Base-by-base conservation (phyloP, 2,797 vertebrate genomes). In the Discoglossus pictus region DNA sequence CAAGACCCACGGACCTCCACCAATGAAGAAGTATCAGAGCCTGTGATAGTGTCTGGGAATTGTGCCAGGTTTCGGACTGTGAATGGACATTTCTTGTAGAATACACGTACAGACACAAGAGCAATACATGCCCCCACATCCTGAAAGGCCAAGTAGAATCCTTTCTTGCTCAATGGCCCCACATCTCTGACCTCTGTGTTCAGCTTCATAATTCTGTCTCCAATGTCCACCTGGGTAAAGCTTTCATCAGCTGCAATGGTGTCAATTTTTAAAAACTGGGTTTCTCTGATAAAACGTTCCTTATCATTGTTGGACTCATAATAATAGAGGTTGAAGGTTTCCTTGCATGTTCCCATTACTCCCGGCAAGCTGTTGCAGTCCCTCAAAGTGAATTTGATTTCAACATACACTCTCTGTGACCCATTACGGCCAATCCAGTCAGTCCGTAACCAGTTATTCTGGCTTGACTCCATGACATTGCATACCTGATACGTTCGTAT, bases 401-500 rank as follows among this genome's bases (percentile, higher is more conserved):
- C 97, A 4, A 99, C 93, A 76, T 98, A 98, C 58, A 98, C 89
- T 24, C 95, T 92, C 75, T 97, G 97, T 56, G 95, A 95, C 36
- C 93, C 92, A 53, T 93, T 93, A 0, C 94, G 90, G 21, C 90
- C 90, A 84, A 98, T 96, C 96, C 95, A 98, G 79, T 98, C 94
- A 72, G 94, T 98, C 84, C 95, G 91, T 68, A 99, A 88, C 97
- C 97, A 99, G 68, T 99, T 99, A 80, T 96, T 99, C 82, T 99
- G 97, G 76, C 85, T 98, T 55, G 95, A 84, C 74, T 98, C 97
- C 96, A 99, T 95, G 73, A 99, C 97, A 0, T 99, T 98, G 76
- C 97, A 99, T 80, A 99, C 97, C 81, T 99, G 96, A 75, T 98
- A 99, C 20, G 97, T 99, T 79, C 96, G 91, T 73, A 99, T 99